Conservation (phyloP, 2,113 vertebrate genomes). For the Campylomormyrus tamandua region DNA sequence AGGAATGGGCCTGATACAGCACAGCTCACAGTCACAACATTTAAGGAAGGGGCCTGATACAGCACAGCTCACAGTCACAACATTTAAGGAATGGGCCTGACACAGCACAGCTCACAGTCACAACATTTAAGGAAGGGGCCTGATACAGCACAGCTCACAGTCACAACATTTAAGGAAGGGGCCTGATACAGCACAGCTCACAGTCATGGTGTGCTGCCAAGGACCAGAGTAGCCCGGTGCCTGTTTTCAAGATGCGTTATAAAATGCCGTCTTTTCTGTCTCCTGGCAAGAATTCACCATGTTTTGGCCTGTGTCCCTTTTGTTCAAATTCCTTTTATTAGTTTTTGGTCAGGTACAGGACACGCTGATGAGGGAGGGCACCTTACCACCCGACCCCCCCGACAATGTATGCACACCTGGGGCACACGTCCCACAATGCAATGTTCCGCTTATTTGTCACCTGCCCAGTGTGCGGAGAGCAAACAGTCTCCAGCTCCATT, state of each 20-base stretch:
- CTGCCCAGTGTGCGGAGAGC: neutral
- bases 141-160: neutral
- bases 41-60: neutral
- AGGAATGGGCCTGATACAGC: neutral
- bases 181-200: neutral
- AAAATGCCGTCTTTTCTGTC: neutral
- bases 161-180: no score
- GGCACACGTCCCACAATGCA: neutral
- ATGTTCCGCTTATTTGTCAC: neutral
- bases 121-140: neutral
- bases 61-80: neutral
- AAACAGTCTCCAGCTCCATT: neutral
- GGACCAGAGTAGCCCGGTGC: neutral
- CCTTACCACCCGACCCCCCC: neutral
- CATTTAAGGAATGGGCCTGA: neutral
- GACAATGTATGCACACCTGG: neutral
- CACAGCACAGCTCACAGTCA: neutral
- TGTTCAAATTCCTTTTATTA: neutral
- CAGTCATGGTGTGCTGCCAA: neutral
- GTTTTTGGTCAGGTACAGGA: neutral
- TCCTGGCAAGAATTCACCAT: neutral
- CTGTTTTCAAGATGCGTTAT: neutral
- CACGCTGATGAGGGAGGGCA: neutral
- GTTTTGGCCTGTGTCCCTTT: neutral
- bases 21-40: neutral